A percentile compares a stretch with the other conserved stretches of the same genome.
Evolutionary conservation across 2,113 vertebrate species (phyloP).

Genomic region (Fulmarus glacialis): DNA sequence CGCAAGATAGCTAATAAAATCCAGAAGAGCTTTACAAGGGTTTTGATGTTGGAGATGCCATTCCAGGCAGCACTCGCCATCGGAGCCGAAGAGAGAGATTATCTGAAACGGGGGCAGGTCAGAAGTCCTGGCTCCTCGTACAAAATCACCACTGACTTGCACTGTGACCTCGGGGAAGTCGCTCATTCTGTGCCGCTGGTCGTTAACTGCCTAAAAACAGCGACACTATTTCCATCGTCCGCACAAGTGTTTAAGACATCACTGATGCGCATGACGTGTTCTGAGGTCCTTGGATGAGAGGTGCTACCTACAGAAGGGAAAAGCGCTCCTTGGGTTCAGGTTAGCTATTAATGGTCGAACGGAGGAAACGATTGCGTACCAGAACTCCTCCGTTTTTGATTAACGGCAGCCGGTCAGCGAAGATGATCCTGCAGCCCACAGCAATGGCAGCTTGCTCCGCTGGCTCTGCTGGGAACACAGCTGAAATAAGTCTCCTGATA

Average conservation of each 20-base stretch:
- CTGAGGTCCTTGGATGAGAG: not conserved
- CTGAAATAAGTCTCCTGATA: not conserved
- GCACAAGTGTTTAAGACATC: not conserved
- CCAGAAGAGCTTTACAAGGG: not conserved
- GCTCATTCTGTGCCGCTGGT: not conserved
- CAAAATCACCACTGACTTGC: not conserved
- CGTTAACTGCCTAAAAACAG: not conserved
- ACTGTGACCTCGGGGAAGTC: not conserved
- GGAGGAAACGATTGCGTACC: not conserved
- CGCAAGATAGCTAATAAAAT: not conserved
- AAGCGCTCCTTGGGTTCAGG: not conserved
- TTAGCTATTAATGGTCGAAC: not conserved
- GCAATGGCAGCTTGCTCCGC: not conserved
- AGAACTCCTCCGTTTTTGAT: not conserved
- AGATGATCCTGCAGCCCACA: not conserved
- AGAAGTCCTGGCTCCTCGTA: not conserved
- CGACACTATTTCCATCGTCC: rapidly evolving
- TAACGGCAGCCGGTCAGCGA: not conserved
- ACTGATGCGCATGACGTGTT: not conserved
- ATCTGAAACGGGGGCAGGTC: not conserved
- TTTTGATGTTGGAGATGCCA: not conserved
- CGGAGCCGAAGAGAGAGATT: not conserved
- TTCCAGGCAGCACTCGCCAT: not conserved
- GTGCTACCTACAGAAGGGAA: not conserved
- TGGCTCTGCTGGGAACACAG: rapidly evolving